Evolutionary conservation across 1,140 invertebrate species (phyloP).

Genomic region (Cotesia chilonis): DNA sequence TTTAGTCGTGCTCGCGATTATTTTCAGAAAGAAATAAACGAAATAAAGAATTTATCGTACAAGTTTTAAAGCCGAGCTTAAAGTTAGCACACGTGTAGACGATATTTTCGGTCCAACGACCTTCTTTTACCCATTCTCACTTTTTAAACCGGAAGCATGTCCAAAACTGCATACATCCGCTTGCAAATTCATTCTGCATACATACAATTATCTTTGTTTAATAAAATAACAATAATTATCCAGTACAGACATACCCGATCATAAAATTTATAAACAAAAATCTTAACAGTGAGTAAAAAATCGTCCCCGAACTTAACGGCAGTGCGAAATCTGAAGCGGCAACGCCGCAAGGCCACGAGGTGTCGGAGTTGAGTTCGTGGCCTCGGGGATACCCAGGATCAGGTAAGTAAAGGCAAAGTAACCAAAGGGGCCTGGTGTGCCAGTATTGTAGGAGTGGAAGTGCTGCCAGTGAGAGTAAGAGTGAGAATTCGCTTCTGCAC

Average conservation of each 20-base stretch:
- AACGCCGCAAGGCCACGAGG: conserved; percentile 39
- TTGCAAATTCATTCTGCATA: not conserved
- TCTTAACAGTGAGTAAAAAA: not conserved
- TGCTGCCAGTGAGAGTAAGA: not conserved
- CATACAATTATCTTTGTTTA: not conserved
- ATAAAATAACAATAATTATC: not conserved
- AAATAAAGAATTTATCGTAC: conserved; percentile 51
- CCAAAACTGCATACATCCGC: conserved; percentile 37
- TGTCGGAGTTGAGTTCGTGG: conserved; percentile 50
- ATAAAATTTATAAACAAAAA: not conserved
- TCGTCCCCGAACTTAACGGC: conserved; percentile 6
- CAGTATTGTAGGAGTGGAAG: no score
- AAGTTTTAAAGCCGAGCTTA: not conserved
- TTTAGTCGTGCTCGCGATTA: conserved; percentile 42
- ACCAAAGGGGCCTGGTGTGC: no score
- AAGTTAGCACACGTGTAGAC: conserved; percentile 49
- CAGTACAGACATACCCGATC: no score
- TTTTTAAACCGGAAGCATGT: conserved; percentile 40
- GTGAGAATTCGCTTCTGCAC: not conserved
- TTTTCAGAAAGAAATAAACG: conserved; percentile 59
- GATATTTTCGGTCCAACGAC: conserved; percentile 60
- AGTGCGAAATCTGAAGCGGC: conserved; percentile 38
- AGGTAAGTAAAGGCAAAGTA: no score
- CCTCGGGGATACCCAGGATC: conserved; percentile 43
- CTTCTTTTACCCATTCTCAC: conserved; percentile 39